A percentile compares a stretch with the other conserved stretches of the same genome.
Conservation (phyloP, 2,113 vertebrate species). For the Myiopsitta monachus region DNA sequence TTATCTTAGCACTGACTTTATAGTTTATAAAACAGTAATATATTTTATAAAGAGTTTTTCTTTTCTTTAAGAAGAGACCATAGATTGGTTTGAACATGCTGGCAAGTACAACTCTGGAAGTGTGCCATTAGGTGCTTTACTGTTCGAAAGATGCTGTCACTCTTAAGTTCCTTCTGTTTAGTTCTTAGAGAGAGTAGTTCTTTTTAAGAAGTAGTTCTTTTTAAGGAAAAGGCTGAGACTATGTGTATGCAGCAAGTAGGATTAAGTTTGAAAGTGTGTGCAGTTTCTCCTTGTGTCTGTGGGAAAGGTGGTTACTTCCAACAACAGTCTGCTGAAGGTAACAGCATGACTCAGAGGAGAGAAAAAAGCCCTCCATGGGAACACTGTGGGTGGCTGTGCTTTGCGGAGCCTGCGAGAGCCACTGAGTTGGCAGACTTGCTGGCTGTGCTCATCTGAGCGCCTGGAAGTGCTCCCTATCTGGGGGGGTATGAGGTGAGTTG, state of each 20-base stretch:
- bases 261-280: not conserved
- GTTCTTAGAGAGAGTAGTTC: not conserved
- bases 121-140: not conserved
- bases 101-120: not conserved
- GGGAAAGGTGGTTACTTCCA: not conserved
- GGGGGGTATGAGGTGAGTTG: not conserved
- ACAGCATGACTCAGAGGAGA: slow-evolving; percentile 12
- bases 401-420: not conserved
- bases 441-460: not conserved
- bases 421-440: accelerated
- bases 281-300: not conserved
- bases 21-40: not conserved
- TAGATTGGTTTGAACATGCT: not conserved
- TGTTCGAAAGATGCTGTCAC: not conserved
- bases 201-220: not conserved
- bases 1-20: not conserved
- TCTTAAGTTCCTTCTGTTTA: not conserved
- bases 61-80: not conserved
- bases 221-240: not conserved
- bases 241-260: not conserved
- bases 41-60: not conserved
- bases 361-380: not conserved
- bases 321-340: not conserved
- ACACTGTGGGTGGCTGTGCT: slow-evolving; percentile 10
- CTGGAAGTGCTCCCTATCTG: not conserved